Evolutionary conservation across 2,797 vertebrate species (phyloP).

Genomic region (Heteromormyrus szaboi): DNA sequence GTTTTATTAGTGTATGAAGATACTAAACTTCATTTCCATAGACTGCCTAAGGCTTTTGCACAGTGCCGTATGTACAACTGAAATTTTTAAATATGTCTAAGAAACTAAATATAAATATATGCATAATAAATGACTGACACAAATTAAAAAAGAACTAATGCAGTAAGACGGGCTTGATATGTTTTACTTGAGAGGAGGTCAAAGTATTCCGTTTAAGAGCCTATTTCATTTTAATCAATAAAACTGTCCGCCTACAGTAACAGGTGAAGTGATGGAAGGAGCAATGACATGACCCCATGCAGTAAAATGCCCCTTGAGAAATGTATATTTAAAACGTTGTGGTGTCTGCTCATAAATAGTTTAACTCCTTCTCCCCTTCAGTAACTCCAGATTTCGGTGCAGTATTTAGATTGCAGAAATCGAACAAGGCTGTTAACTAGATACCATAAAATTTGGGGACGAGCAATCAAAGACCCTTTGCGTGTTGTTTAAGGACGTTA

Average conservation of each 20-base stretch:
- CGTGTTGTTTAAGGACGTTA: not conserved
- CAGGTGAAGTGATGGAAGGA: not conserved
- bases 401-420: not conserved
- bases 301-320: not conserved
- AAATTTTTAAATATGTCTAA: not conserved
- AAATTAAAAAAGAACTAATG: not conserved
- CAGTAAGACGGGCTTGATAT: not conserved
- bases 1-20: not conserved
- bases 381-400: not conserved
- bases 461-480: not conserved
- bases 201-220: not conserved
- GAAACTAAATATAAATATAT: not conserved
- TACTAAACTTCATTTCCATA: not conserved
- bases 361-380: not conserved
- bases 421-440: not conserved
- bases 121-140: not conserved
- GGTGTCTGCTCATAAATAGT: slow-evolving; percentile 1
- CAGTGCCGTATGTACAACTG: not conserved
- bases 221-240: slow-evolving; percentile 4
- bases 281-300: not conserved
- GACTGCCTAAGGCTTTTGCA: not conserved
- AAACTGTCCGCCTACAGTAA: not conserved
- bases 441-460: not conserved
- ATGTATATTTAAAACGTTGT: slow-evolving; percentile 6
- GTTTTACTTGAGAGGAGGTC: not conserved